Evolutionary conservation across 2,888 invertebrate species (phyloP).

Genomic region (Notocelia uddmanniana): DNA sequence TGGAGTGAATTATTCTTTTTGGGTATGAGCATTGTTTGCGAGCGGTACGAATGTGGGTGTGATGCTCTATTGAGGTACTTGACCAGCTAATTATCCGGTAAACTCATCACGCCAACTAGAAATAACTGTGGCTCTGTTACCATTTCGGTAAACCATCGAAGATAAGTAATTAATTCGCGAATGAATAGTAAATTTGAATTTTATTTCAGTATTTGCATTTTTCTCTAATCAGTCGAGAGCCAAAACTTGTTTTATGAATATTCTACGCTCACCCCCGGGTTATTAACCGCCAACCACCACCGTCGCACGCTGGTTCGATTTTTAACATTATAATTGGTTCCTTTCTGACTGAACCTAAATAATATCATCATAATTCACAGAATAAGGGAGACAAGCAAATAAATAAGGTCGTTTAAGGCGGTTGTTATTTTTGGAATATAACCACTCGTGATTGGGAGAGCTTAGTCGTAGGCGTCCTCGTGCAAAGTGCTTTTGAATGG

Average conservation of each 20-base stretch:
- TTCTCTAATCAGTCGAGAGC: conserved; percentile 27
- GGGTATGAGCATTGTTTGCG: too few species aligned
- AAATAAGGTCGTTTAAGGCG: conserved; percentile 18
- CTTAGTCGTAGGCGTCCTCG: background rate
- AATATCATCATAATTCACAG: conserved; percentile 2
- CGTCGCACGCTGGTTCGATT: conserved; percentile 12
- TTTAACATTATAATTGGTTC: conserved; percentile 22
- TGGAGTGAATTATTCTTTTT: too few species aligned
- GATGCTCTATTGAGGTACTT: background rate
- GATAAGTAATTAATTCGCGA: conserved; percentile 4
- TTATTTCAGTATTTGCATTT: conserved; percentile 32
- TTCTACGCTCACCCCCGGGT: conserved; percentile 18
- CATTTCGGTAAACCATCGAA: conserved; percentile 7
- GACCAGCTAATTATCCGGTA: background rate
- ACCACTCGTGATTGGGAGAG: background rate
- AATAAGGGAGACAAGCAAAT: conserved; percentile 14
- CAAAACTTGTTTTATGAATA: conserved; percentile 36
- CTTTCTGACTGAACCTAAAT: conserved; percentile 12
- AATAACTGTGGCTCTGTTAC: background rate
- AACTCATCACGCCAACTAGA: background rate
- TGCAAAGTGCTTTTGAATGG: background rate
- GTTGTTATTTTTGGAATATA: conserved; percentile 25
- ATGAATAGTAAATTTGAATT: conserved; percentile 23
- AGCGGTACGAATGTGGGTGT: too few species aligned
- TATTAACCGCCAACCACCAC: background rate